Evolutionary conservation across 1,140 invertebrate species (phyloP).

Genomic region (Coelopa frigida): DNA sequence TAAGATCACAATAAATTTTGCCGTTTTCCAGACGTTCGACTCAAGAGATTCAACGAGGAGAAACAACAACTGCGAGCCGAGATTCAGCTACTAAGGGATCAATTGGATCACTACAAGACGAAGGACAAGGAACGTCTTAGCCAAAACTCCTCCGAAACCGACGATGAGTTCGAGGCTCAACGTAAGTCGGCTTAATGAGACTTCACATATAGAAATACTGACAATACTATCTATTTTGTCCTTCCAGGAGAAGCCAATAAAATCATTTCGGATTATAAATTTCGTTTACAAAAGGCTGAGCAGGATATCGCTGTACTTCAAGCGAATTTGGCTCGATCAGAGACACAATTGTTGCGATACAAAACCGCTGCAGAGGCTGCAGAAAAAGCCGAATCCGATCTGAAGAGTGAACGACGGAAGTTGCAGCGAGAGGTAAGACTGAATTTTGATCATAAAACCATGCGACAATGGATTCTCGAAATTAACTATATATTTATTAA

Average conservation of each 20-base stretch:
- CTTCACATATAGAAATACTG: no score
- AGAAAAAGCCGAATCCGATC: constrained; percentile 90
- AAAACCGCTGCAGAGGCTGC: constrained; percentile 86
- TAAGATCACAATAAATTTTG: constrained; percentile 2
- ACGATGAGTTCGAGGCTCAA: constrained; percentile 43
- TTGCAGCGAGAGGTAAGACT: constrained; percentile 91
- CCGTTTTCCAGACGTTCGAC: constrained; percentile 65
- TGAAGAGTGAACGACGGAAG: constrained; percentile 92
- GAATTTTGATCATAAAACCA: no score
- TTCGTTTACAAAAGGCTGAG: constrained; percentile 92
- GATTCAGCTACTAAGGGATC: constrained; percentile 74
- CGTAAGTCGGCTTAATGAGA: background rate
- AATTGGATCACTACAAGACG: constrained; percentile 72
- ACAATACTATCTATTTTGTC: no score
- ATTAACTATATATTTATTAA: constrained; percentile 2
- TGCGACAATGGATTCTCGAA: no score
- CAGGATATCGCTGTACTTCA: constrained; percentile 92
- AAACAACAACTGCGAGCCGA: constrained; percentile 71
- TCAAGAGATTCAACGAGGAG: constrained; percentile 75
- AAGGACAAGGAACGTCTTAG: constrained; percentile 23
- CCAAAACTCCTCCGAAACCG: constrained; percentile 32
- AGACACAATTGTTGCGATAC: constrained; percentile 91
- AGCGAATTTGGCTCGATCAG: constrained; percentile 80
- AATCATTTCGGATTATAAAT: constrained; percentile 78
- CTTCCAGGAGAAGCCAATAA: constrained; percentile 75